Evolutionary conservation across 2,113 vertebrate species (phyloP), one percentile per base, ranked within the genome.

Genomic region (Corynorhinus townsendii): DNA sequence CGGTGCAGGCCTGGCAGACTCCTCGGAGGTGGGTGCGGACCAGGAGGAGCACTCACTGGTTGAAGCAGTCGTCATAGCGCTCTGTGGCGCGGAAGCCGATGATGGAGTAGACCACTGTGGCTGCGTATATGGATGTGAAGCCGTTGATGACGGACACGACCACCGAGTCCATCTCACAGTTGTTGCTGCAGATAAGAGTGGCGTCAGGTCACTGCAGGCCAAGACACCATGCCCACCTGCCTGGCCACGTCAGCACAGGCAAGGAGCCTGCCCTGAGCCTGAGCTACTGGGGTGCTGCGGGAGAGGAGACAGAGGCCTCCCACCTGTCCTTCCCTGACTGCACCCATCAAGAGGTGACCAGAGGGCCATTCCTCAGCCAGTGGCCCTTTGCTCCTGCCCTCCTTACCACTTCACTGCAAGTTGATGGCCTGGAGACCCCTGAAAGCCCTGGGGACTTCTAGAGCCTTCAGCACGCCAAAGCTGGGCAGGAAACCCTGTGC

Each of bases 61-160:
- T 91, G 24, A 99, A 75, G 68, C 99, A 99, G 59, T 98, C 98
- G 0, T 99, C 99, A 0, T 95, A 99, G 84, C 98, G 99, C 83
- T 99, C 94, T 0, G 98, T 99, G 93, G 99, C 99, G 5, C 99
- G 99, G 98, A 99, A 99, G 87, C 99, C 99, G 1, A 99, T 99
- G 98, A 99, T 99, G 92, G 99, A 99, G 77, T 99, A 99, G 90
- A 99, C 98, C 56, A 99, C 99, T 0, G 99, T 99, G 15, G 99
- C 99, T 0, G 99, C 98, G 5, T 99, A 99, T 79, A 99, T 93
- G 0, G 99, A 99, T 0, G 99, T 99, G 98, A 99, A 98, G 66
- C 99, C 99, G 0, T 99, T 99, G 96, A 99, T 99, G 93, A 99
- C 30, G 17, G 99, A 99, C 94, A 99, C 99, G 1, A 99, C 98